phyloP scores from a whole-genome alignment of 2,797 vertebrate species.

The Melanotaenia parkinsoni region DNA sequence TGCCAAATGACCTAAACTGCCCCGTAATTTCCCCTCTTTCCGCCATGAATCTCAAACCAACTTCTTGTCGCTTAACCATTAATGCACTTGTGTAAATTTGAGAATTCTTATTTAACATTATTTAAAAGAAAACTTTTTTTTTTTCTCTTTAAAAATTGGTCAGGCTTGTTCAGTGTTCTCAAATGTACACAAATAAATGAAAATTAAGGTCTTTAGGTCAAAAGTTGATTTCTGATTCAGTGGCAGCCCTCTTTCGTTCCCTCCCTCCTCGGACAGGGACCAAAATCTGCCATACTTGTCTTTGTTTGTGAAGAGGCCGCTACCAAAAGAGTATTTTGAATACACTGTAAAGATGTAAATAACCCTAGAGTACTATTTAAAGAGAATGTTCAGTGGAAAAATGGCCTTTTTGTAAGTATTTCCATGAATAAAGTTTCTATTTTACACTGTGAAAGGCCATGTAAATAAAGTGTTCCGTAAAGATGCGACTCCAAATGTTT shows the following conservation, averaged over 20 bases:
- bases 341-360: slow-evolving; percentile 98
- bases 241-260: slow-evolving; percentile 56
- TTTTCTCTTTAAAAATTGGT: neutral
- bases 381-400: slow-evolving; percentile 79
- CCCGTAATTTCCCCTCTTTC: neutral
- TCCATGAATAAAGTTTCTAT: slow-evolving; percentile 98
- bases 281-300: slow-evolving; percentile 83
- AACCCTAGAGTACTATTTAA: slow-evolving; percentile 98
- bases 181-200: slow-evolving; percentile 60
- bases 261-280: slow-evolving; percentile 76
- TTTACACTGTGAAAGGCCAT: slow-evolving; percentile 90
- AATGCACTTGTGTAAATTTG: slow-evolving; percentile 75
- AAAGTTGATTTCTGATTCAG: slow-evolving; percentile 65
- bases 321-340: slow-evolving; percentile 94
- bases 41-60: slow-evolving; percentile 64
- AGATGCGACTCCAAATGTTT: slow-evolving; percentile 25
- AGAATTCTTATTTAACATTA: slow-evolving; percentile 71
- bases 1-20: slow-evolving; percentile 65
- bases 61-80: slow-evolving; percentile 42
- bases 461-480: slow-evolving; percentile 83
- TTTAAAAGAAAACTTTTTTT: slow-evolving; percentile 42
- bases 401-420: slow-evolving; percentile 95
- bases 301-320: slow-evolving; percentile 82
- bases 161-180: slow-evolving; percentile 46
- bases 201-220: slow-evolving; percentile 34